Conservation (phyloP, 2,113 vertebrate species). For the Carettochelys insculpta region DNA sequence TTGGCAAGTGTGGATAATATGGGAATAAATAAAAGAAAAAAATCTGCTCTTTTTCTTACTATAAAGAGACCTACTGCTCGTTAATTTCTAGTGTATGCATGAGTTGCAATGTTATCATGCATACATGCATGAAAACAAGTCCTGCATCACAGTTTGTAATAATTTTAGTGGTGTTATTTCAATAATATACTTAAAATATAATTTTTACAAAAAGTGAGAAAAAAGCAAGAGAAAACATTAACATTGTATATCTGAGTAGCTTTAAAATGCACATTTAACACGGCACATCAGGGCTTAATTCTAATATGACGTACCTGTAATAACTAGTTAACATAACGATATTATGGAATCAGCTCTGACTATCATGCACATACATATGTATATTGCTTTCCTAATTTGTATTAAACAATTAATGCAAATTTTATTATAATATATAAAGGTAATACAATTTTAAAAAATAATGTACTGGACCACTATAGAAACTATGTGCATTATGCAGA, state of each 20-base stretch:
- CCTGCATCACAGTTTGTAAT: not conserved
- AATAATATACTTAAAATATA: not conserved
- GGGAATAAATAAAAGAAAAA: not conserved
- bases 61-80: not conserved
- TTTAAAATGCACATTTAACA: not conserved
- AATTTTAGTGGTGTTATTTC: not conserved
- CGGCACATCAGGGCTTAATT: slow-evolving; percentile 19
- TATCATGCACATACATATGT: not conserved
- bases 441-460: not conserved
- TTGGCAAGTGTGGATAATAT: not conserved
- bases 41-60: not conserved
- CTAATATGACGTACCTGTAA: not conserved
- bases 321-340: not conserved
- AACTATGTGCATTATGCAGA: not conserved
- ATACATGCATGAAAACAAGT: no score
- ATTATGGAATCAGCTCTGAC: not conserved
- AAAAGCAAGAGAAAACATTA: not conserved
- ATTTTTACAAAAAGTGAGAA: not conserved
- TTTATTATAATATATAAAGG: no score
- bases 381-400: not conserved
- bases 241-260: slow-evolving; percentile 18
- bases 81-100: not conserved
- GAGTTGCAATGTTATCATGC: not conserved
- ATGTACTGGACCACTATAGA: not conserved
- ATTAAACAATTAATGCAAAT: not conserved